Conservation (phyloP, 2,888 invertebrate species). For the Nineta flava region DNA sequence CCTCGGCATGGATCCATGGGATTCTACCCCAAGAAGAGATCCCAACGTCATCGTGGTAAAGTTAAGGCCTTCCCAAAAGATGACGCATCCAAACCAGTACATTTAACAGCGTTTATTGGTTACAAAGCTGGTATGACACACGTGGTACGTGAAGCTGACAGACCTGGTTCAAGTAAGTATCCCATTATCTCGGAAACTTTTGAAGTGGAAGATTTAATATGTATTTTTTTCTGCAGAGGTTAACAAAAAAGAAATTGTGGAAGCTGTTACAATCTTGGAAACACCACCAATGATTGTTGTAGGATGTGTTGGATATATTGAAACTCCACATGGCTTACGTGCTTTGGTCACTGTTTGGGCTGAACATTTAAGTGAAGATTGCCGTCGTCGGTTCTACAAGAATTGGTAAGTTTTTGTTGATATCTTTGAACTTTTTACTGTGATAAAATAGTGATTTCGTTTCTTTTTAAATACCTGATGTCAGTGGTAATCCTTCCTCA, state of each 20-base stretch:
- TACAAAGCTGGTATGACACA: conserved; percentile 99
- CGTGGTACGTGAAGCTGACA: conserved; percentile 94
- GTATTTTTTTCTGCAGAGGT: conserved; percentile 52
- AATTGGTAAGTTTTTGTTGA: conserved; percentile 69
- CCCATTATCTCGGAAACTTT: conserved; percentile 5
- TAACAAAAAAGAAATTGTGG: conserved; percentile 99
- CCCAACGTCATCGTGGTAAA: conserved; percentile 92
- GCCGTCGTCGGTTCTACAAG: conserved; percentile 97
- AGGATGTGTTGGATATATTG: conserved; percentile 96
- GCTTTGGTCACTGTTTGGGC: conserved; percentile 95
- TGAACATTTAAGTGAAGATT: conserved; percentile 97
- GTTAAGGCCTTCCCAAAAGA: conserved; percentile 99
- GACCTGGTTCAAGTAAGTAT: conserved; percentile 93
- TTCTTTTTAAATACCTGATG: conserved; percentile 1
- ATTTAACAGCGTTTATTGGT: conserved; percentile 92
- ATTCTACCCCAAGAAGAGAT: conserved; percentile 97
- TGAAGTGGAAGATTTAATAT: too few relatives aligned
- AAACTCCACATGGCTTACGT: conserved; percentile 93
- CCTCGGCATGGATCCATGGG: conserved; percentile 99
- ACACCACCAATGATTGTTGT: conserved; percentile 97
- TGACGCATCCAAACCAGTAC: conserved; percentile 90
- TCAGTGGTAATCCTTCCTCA: conserved; percentile 3
- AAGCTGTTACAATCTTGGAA: conserved; percentile 96
- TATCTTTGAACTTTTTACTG: conserved; percentile 1
- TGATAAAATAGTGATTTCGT: conserved; percentile 6